Evolutionary conservation across 2,113 vertebrate genomes (phyloP), one percentile per base, ranked within the genome.

Genomic region (Pelusios castaneus): DNA sequence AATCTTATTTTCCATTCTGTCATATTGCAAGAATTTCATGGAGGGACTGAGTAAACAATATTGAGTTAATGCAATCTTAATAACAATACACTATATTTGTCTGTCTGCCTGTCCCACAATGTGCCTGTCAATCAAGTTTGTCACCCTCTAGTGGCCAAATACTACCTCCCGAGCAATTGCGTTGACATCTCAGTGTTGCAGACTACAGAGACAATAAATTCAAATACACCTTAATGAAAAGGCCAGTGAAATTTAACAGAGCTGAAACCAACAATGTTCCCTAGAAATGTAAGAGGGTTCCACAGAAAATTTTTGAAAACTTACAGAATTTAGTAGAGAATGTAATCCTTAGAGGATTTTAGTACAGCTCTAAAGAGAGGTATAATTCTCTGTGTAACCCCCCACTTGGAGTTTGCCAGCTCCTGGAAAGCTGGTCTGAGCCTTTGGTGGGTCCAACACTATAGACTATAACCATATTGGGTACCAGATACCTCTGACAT

Each of bases 1-100:
- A 43, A 45, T 63, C 0, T 1, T 13, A 85, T 82, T 95, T 87
- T 96, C 92, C 94, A 38, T 94, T 80, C 73, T 94, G 88, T 96
- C 85, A 95, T 89, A 84, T 55, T 81, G 89, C 85, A 82, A 47
- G 85, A 77, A 85, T 95, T 76, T 80, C 1, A 5, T 89, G 67
- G 77, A 80, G 86, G 63, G 47, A 84, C 63, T 3, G 5, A 60
- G 80, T 84, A 14, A 58, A 24, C 0, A 2, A 43, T 80, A 4
- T 2, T n/a, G 55, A 29, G 70, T 29, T 76, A 10, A 49, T 12
- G 45, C 4, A 79, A 43, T 67, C 77, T 14, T 1, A 2, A 58
- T 45, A 88, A 11, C 27, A 27, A 77, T 7, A 25, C 38, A 21
- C 49, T 34, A 79, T 31, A 77, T 17, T 87, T 78, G 73, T 10